Evolutionary conservation across 2,113 vertebrate species (phyloP), one percentile per base, ranked within the genome.

Genomic region (Phalacrocorax brasilianus): DNA sequence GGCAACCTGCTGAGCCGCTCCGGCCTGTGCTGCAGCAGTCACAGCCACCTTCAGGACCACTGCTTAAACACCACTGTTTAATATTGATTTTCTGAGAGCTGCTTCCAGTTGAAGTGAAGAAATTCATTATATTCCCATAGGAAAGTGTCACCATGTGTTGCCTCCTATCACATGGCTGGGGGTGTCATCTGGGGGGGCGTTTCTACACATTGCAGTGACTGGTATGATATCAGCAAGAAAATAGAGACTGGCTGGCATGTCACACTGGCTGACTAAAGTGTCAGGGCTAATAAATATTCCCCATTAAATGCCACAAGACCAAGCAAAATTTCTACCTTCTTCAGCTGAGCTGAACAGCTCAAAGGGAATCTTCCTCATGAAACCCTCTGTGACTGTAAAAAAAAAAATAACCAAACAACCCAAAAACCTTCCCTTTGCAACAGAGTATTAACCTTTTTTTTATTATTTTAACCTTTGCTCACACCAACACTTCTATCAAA

Each of bases 41-140:
- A 45, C 33, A 3, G 0, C 40, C 1, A 1, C n/a, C 47, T 35
- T 61, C 0, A 1, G 35, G 55, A 21, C n/a, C 3, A 0, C 74
- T 32, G 32, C 26, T 61, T 18, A 24, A 35, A 52, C 14, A 56
- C 5, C 12, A 10, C 18, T 72, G 14, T 12, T 56, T 27, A n/a
- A 30, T 24, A 47, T 1, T 5, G 26, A 19, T 74, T 82, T 81
- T 27, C n/a, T 55, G 45, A 44, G 32, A 66, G 40, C 32, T 42
- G 24, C 70, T 81, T 85, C 70, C n/a, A 40, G 35, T 7, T 23
- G 49, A 68, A 70, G 70, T 20, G 35, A 82, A 68, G 42, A 85
- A 77, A 71, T 10, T 30, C 4, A 14, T 58, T 40, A 8, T 42
- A 52, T 42, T 88, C 28, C 35, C 26, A 11, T 10, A 68, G 8